Conservation (phyloP, 1,140 invertebrate genomes). For the Plodia interpunctella region DNA sequence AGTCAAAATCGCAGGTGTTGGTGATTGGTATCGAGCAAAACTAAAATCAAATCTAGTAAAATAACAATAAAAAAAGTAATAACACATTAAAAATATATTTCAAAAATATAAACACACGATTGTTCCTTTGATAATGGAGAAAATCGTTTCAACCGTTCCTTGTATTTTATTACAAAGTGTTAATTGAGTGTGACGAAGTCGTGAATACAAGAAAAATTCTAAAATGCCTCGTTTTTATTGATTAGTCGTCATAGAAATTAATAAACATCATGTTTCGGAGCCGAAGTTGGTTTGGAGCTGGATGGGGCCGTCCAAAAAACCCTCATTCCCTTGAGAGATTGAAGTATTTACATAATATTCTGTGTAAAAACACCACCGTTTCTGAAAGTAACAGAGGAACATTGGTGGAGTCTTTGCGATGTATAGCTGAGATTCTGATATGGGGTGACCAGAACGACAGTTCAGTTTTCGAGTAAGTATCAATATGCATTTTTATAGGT, state of each 20-base stretch:
- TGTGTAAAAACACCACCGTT: slow-evolving; percentile 97
- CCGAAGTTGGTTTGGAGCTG: slow-evolving; percentile 91
- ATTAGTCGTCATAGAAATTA: slow-evolving; percentile 21
- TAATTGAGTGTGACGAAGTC: slow-evolving; percentile 32
- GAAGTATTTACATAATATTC: slow-evolving; percentile 97
- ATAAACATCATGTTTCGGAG: slow-evolving; percentile 85
- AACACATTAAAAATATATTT: background rate
- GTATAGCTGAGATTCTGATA: slow-evolving; percentile 99
- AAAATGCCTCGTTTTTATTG: slow-evolving; percentile 39
- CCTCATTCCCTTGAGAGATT: slow-evolving; percentile 96
- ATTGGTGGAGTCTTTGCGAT: slow-evolving; percentile 97
- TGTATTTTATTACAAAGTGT: background rate
- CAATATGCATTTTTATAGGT: background rate
- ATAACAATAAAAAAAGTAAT: background rate
- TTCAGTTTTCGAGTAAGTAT: slow-evolving; percentile 98
- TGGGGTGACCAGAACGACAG: slow-evolving; percentile 99
- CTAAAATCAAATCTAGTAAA: background rate
- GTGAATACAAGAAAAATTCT: slow-evolving; percentile 28
- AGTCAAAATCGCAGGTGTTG: slow-evolving; percentile 1
- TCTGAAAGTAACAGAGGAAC: slow-evolving; percentile 96
- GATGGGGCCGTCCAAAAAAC: slow-evolving; percentile 95
- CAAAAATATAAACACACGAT: background rate
- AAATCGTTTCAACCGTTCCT: background rate
- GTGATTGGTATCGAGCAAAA: background rate
- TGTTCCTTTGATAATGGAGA: background rate